phyloP scores from a whole-genome alignment of 2,888 invertebrate species.

The Mythimna lalbum region DNA sequence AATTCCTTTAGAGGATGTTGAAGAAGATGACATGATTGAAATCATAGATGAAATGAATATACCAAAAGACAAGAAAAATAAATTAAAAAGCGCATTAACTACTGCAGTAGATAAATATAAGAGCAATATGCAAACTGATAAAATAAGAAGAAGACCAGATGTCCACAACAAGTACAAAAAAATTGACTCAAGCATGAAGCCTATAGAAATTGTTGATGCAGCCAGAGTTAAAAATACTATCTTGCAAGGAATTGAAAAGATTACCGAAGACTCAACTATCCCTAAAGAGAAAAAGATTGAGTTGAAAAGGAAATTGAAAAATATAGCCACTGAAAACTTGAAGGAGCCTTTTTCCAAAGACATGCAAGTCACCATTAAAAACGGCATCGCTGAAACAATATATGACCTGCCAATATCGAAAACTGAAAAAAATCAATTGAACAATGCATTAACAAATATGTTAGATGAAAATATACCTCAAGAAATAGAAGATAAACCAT shows the following conservation, averaged over 20 bases:
- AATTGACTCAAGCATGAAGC: neutral
- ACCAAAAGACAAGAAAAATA: conserved; percentile 8
- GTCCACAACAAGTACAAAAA: neutral
- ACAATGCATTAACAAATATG: neutral
- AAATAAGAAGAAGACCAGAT: neutral
- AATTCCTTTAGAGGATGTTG: neutral
- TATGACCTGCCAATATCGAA: neutral
- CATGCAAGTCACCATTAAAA: neutral
- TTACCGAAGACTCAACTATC: neutral
- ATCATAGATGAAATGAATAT: conserved; percentile 30
- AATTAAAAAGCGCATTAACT: conserved; percentile 18
- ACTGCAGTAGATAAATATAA: conserved; percentile 19
- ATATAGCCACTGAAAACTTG: neutral
- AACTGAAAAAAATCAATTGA: neutral
- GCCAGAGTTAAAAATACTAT: neutral
- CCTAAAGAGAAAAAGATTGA: neutral
- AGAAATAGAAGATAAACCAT: conserved; percentile 2
- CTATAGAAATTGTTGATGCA: neutral
- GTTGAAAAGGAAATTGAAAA: conserved; percentile 5
- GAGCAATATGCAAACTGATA: neutral
- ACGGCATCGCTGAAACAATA: neutral
- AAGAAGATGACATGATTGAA: neutral
- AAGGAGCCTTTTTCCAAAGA: neutral
- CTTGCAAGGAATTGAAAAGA: neutral
- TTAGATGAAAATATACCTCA: neutral